These are phyloP conservation scores for Pristionchus exspectatus DNA, from an alignment of 2,888 invertebrate genomes.

Conservation along the genomic window DNA sequence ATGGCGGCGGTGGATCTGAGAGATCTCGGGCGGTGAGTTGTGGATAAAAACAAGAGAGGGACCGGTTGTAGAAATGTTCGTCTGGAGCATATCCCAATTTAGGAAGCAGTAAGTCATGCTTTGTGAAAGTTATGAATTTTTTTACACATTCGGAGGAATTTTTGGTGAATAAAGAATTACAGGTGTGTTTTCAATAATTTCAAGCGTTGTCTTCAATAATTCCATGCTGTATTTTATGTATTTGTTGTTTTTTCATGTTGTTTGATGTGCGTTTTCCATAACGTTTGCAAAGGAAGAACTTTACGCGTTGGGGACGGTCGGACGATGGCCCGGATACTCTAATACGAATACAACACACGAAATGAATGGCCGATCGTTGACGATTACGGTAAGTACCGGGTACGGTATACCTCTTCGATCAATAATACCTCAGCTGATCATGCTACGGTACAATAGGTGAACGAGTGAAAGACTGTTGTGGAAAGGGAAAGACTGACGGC, in stretches of 20 bases:
- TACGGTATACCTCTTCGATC: constrained; percentile 15
- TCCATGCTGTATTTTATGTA: neutral
- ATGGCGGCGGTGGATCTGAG: neutral
- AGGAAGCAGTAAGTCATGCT: too few relatives aligned
- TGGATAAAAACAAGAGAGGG: neutral
- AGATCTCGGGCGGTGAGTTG: neutral
- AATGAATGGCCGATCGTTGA: constrained; percentile 33
- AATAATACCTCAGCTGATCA: constrained; percentile 2
- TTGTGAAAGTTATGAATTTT: too few relatives aligned
- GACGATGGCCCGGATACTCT: neutral
- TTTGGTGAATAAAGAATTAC: too few relatives aligned
- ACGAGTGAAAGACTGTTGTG: constrained; percentile 33
- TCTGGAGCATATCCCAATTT: too few relatives aligned
- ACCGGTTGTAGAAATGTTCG: neutral
- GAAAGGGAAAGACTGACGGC: constrained; percentile 37
- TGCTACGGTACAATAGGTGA: constrained; percentile 50
- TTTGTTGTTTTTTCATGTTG: neutral
- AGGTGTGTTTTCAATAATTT: too few relatives aligned
- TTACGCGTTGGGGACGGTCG: constrained; percentile 44
- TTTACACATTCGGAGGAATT: too few relatives aligned
- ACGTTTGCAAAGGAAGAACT: neutral
- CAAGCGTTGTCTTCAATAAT: too few relatives aligned
- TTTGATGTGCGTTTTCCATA: neutral
- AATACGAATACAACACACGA: constrained; percentile 37
- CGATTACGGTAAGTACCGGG: neutral